phyloP scores from a whole-genome alignment of 1,140 invertebrate genomes.

The Eubasilissa regina region DNA sequence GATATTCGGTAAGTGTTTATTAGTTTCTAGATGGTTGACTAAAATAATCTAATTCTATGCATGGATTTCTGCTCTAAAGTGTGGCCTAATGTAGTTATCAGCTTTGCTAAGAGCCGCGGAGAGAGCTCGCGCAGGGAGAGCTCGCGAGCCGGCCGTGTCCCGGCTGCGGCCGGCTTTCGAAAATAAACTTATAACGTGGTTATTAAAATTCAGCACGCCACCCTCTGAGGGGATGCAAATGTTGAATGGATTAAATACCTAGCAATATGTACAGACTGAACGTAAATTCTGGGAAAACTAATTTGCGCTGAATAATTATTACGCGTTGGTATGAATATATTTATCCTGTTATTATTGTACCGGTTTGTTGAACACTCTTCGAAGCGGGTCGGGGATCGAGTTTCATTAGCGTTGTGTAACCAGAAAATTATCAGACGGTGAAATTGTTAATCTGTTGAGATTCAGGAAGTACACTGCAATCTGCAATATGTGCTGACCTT shows the following conservation, averaged over 20 bases:
- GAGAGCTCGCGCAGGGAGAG: background rate
- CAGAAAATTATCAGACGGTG: background rate
- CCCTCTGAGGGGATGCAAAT: constrained; percentile 23
- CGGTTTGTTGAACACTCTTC: constrained; percentile 11
- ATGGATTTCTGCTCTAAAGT: background rate
- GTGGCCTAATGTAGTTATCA: background rate
- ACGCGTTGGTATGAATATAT: constrained; percentile 39
- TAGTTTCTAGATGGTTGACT: no score
- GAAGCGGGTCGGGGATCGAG: constrained; percentile 8
- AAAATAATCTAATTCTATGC: background rate
- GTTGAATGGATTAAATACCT: constrained; percentile 29
- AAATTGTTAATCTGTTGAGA: background rate
- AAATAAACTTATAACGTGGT: constrained; percentile 44
- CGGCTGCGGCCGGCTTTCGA: constrained; percentile 23
- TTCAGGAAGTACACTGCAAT: background rate
- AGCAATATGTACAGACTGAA: constrained; percentile 29
- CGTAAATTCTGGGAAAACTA: constrained; percentile 37
- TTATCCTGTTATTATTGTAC: constrained; percentile 35
- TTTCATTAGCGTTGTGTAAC: constrained; percentile 35
- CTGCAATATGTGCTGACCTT: background rate
- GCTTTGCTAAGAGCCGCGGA: background rate
- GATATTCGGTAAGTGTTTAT: no score
- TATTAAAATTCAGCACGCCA: constrained; percentile 45
- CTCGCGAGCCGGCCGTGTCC: background rate
- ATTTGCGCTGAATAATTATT: constrained; percentile 34